phyloP scores from a whole-genome alignment of 92 coral and sea anemone genomes.

The Anthopleura xanthogrammica region DNA sequence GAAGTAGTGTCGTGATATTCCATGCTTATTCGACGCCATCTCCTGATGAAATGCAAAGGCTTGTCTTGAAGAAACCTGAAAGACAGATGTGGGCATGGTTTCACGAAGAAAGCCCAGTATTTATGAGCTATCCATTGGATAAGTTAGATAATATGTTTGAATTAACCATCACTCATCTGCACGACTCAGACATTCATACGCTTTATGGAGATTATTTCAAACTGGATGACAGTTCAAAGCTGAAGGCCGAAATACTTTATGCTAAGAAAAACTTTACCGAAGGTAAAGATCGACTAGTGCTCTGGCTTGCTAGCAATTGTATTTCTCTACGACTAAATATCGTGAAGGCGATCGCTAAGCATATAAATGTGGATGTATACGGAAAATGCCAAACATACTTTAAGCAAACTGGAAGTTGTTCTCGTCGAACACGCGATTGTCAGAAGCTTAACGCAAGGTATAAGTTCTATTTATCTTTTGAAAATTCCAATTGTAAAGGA shows the following conservation, averaged over 20 bases:
- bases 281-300: conserved; percentile 26
- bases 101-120: conserved; percentile 17
- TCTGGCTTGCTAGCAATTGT: conserved; percentile 36
- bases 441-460: conserved; percentile 15
- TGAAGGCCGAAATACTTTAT: not conserved
- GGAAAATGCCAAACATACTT: conserved; percentile 20
- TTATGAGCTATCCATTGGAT: not conserved
- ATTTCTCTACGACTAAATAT: conserved; percentile 6
- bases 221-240: not conserved
- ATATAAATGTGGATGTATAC: conserved; percentile 19
- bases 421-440: not conserved
- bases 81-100: conserved; percentile 36
- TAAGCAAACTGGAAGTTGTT: not conserved
- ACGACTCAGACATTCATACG: not conserved
- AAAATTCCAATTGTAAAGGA: conserved; percentile 52
- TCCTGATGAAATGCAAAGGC: not conserved
- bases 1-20: conserved; percentile 30
- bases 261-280: conserved; percentile 4
- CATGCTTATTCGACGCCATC: conserved; percentile 16
- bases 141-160: conserved; percentile 15
- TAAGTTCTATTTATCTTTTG: conserved; percentile 63
- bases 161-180: conserved; percentile 16
- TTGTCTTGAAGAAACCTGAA: not conserved
- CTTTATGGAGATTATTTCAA: conserved; percentile 6
- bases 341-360: conserved; percentile 9